Percentiles rank a stretch among this genome's conserved stretches.
Evolutionary conservation across 2,888 invertebrate genomes (phyloP).

Genomic region (Escarpia spicata): DNA sequence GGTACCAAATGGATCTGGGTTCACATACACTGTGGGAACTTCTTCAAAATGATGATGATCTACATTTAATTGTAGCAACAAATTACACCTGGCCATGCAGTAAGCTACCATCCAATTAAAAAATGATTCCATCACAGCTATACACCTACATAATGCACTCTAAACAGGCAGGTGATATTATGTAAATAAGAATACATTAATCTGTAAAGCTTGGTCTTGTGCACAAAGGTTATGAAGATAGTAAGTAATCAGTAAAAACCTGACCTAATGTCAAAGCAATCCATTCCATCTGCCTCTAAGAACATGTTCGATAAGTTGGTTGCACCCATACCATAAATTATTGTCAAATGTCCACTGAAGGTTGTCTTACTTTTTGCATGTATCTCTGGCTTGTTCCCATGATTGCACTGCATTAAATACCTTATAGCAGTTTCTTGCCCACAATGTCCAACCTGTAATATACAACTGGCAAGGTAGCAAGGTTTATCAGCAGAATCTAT

Average conservation of each 20-base stretch:
- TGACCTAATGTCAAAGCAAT: background rate
- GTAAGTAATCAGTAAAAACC: too few species aligned
- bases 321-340: background rate
- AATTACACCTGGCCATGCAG: background rate
- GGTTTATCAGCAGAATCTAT: background rate
- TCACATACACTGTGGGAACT: too few species aligned
- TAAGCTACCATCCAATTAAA: background rate
- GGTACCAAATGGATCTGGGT: background rate
- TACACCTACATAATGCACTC: background rate
- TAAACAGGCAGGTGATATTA: background rate
- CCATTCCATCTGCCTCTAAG: too few species aligned
- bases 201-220: background rate
- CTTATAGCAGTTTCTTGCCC: slow-evolving; percentile 3
- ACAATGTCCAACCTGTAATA: slow-evolving; percentile 2
- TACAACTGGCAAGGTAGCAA: background rate
- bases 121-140: background rate
- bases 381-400: background rate
- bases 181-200: background rate
- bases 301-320: background rate
- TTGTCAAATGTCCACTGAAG: background rate
- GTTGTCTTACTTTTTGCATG: background rate
- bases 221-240: too few species aligned
- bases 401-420: background rate
- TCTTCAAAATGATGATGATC: too few species aligned
- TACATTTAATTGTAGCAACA: too few species aligned